Conservation (phyloP, 2,113 vertebrate species). For the Gymnobelideus leadbeateri region DNA sequence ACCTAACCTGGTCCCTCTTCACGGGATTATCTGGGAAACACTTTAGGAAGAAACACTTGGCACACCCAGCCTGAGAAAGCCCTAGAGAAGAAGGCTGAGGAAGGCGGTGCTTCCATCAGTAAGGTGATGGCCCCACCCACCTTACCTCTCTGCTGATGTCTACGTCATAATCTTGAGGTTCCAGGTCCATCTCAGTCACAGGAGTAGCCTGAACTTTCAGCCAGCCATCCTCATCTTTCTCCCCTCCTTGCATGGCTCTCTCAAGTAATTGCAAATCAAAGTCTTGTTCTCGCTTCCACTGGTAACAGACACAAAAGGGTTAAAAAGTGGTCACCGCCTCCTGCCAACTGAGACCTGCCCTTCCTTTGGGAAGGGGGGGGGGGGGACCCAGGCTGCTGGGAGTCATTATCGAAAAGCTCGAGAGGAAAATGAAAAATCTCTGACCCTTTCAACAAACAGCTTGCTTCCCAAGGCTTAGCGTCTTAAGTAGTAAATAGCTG, state of each 20-base stretch:
- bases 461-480: background rate
- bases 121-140: constrained; percentile 11
- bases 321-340: constrained; percentile 70
- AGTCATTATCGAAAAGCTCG: background rate
- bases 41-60: background rate
- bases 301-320: constrained; percentile 86
- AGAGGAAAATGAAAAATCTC: background rate
- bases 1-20: background rate
- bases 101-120: background rate
- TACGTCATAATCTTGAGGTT: constrained; percentile 94
- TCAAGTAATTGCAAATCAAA: constrained; percentile 99
- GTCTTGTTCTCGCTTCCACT: constrained; percentile 99
- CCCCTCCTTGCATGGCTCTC: constrained; percentile 90
- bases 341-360: background rate
- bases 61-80: background rate
- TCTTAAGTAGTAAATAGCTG: constrained; percentile 2
- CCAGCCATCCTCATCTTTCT: constrained; percentile 93
- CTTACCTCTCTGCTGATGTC: constrained; percentile 97
- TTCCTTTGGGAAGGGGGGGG: background rate
- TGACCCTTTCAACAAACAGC: background rate
- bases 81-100: background rate
- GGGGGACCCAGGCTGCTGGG: background rate
- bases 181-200: constrained; percentile 91
- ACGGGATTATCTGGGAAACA: background rate
- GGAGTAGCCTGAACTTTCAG: constrained; percentile 87